These are phyloP conservation scores for Pseudomyrmex concolor DNA, from an alignment of 1,140 invertebrate species.

Conservation along the genomic window DNA sequence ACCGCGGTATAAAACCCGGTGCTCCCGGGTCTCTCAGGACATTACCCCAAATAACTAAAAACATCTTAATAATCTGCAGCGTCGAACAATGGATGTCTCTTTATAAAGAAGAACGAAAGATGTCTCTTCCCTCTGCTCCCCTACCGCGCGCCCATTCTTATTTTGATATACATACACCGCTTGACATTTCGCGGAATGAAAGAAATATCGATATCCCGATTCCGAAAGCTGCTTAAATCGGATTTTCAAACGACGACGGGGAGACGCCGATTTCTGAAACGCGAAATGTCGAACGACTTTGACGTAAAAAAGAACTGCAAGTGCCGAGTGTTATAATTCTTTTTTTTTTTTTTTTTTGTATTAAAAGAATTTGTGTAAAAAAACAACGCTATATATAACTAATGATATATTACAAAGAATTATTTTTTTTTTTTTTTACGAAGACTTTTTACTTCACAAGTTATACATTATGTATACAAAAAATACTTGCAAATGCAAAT, in stretches of 20 bases:
- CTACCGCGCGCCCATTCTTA: not conserved
- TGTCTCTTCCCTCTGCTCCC: no score
- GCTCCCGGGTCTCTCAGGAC: slow-evolving; percentile 22
- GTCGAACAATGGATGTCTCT: slow-evolving; percentile 8
- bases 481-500: not conserved
- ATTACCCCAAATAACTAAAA: slow-evolving; percentile 50
- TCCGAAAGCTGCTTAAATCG: not conserved
- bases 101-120: not conserved
- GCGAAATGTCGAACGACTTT: not conserved
- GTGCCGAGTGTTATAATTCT: not conserved
- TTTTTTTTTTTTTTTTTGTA: not conserved
- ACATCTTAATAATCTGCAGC: slow-evolving; percentile 17
- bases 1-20: slow-evolving; percentile 1
- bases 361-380: not conserved
- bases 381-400: not conserved
- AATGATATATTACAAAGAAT: not conserved
- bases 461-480: not conserved
- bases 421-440: not conserved
- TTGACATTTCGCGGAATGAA: not conserved
- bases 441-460: not conserved
- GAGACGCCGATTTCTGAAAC: not conserved
- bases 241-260: not conserved
- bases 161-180: slow-evolving; percentile 1
- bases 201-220: slow-evolving; percentile 20
- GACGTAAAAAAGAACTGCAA: not conserved